Conservation (phyloP, 2,797 vertebrate species). For the Morelia viridis region DNA sequence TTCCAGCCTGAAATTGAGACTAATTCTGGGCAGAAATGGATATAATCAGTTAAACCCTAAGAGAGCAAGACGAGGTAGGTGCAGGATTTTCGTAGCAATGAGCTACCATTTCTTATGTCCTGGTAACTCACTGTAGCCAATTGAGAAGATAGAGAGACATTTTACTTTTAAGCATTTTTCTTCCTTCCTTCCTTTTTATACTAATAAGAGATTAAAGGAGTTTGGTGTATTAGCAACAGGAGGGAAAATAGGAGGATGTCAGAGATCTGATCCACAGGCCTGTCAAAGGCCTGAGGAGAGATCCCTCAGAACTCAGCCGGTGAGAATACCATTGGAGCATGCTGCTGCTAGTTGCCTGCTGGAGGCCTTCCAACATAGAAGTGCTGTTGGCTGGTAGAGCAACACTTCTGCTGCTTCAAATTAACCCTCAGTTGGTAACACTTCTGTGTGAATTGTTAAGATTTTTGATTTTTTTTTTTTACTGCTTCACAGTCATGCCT, state of each 20-base stretch:
- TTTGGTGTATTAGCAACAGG: not conserved
- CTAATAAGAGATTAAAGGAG: not conserved
- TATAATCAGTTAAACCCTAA: not conserved
- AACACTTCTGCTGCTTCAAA: not conserved
- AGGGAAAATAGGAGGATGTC: not conserved
- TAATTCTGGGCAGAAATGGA: not conserved
- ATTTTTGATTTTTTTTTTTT: no score
- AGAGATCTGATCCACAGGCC: not conserved
- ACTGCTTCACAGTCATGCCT: no score
- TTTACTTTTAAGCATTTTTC: not conserved
- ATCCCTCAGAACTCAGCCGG: not conserved
- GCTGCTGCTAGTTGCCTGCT: not conserved
- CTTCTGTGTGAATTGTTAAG: not conserved
- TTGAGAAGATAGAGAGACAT: not conserved
- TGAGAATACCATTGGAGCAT: no score
- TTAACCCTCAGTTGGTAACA: no score
- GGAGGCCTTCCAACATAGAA: not conserved
- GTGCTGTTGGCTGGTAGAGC: not conserved
- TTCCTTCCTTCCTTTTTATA: not conserved
- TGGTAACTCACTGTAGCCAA: not conserved
- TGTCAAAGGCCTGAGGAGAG: not conserved
- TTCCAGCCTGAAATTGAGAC: not conserved
- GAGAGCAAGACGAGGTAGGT: not conserved
- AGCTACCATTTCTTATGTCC: not conserved
- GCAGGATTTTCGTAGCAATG: not conserved